Conservation (phyloP, 2,888 invertebrate species). For the Morpho helenor region DNA sequence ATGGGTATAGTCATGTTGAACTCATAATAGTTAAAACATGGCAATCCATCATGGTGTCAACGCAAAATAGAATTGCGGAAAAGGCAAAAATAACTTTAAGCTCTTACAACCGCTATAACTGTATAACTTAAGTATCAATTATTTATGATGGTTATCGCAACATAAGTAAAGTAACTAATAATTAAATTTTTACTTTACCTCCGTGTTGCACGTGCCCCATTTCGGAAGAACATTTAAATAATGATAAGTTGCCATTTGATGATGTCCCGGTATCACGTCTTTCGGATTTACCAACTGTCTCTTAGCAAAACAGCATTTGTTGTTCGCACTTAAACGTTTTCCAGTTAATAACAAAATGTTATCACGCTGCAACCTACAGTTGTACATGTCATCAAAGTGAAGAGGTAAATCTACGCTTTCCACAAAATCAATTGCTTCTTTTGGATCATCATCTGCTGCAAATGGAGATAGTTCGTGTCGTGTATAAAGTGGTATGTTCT, state of each 20-base stretch:
- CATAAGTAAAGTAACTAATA: no score
- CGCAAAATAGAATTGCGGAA: no score
- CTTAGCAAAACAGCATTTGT: conserved; percentile 43
- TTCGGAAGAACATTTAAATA: conserved; percentile 48
- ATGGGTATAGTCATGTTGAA: no score
- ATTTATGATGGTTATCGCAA: no score
- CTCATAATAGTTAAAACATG: no score
- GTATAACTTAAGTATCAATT: no score
- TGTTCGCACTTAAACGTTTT: conserved; percentile 9
- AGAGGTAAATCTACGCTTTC: conserved; percentile 17
- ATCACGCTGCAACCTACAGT: conserved; percentile 35
- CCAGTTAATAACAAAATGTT: conserved; percentile 21
- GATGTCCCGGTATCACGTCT: conserved; percentile 42
- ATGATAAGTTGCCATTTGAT: conserved; percentile 38
- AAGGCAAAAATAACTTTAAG: no score
- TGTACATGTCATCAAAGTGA: conserved; percentile 36
- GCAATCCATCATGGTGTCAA: no score
- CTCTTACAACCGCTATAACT: no score
- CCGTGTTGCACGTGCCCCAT: conserved; percentile 45
- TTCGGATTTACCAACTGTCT: conserved; percentile 43
- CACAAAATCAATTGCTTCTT: conserved; percentile 10
- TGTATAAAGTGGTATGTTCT: conserved; percentile 20
- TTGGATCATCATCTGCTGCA: conserved; percentile 24
- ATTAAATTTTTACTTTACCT: conserved; percentile 29
- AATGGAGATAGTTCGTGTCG: neutral